A percentile compares a stretch with the other conserved stretches of the same genome.
Conservation (phyloP, 2,888 invertebrate species). For the Rhagonycha lutea region DNA sequence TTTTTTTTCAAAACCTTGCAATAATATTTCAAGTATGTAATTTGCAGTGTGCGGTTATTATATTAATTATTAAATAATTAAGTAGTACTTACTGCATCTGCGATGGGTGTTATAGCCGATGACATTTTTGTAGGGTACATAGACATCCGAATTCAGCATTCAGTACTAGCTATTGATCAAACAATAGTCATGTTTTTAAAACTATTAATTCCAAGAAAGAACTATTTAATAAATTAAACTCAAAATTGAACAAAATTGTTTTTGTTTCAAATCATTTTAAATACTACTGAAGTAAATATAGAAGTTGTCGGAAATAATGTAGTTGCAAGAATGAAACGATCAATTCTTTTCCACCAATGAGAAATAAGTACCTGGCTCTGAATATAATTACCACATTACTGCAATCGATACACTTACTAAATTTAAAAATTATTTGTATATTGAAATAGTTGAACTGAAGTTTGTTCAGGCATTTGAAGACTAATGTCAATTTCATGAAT, state of each 20-base stretch:
- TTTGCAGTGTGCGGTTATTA: neutral
- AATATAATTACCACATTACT: conserved; percentile 3
- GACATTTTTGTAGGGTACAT: conserved; percentile 3
- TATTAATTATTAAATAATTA: neutral
- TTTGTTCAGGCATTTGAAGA: neutral
- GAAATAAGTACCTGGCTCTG: neutral
- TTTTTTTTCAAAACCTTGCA: too few species aligned
- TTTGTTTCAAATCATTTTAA: conserved; percentile 3
- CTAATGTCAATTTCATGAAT: neutral
- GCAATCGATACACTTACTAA: neutral
- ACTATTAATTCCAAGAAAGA: neutral
- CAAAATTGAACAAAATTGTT: neutral
- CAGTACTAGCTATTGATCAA: conserved; percentile 11
- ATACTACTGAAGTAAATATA: neutral
- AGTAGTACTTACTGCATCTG: neutral
- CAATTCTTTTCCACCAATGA: conserved; percentile 11
- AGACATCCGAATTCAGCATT: neutral
- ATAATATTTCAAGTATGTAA: neutral
- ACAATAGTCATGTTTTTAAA: neutral
- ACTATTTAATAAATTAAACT: neutral
- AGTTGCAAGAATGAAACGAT: conserved; percentile 2
- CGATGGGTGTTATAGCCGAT: conserved; percentile 7
- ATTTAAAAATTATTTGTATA: neutral
- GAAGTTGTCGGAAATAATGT: neutral
- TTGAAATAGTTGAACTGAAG: neutral